phyloP scores from a whole-genome alignment of 2,888 invertebrate species.

The Anoplius nigerrimus region DNA sequence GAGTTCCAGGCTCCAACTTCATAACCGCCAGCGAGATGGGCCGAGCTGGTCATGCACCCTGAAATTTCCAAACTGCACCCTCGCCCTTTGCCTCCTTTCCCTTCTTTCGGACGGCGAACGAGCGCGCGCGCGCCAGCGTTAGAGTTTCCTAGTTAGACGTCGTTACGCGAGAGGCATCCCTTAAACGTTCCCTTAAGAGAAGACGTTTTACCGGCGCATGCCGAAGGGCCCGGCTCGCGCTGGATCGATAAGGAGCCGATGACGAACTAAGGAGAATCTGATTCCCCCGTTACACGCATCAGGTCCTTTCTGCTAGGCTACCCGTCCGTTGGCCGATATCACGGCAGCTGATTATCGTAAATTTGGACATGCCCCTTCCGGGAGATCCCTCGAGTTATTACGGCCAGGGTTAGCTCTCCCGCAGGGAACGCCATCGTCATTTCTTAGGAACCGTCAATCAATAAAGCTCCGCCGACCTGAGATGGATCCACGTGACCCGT shows the following conservation, averaged over 20 bases:
- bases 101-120: neutral
- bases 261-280: neutral
- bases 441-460: constrained; percentile 52
- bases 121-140: constrained; percentile 13
- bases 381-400: constrained; percentile 55
- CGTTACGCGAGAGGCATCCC: neutral
- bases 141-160: constrained; percentile 49
- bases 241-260: neutral
- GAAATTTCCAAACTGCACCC: constrained; percentile 57
- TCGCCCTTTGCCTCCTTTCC: constrained; percentile 20
- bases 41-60: constrained; percentile 59
- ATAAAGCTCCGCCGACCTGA: constrained; percentile 39
- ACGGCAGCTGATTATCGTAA: constrained; percentile 48
- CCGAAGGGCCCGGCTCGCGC: neutral
- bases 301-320: too few relatives aligned
- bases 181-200: neutral
- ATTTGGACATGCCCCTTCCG: constrained; percentile 41
- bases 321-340: constrained; percentile 19
- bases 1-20: constrained; percentile 68
- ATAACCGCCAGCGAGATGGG: constrained; percentile 62
- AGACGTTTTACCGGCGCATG: neutral
- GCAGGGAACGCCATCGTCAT: constrained; percentile 27
- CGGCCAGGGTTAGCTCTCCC: constrained; percentile 35
- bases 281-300: neutral
- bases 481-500: constrained; percentile 34